Base-by-base conservation (phyloP, 1,140 invertebrate species). In the Metopolophium dirhodum region DNA sequence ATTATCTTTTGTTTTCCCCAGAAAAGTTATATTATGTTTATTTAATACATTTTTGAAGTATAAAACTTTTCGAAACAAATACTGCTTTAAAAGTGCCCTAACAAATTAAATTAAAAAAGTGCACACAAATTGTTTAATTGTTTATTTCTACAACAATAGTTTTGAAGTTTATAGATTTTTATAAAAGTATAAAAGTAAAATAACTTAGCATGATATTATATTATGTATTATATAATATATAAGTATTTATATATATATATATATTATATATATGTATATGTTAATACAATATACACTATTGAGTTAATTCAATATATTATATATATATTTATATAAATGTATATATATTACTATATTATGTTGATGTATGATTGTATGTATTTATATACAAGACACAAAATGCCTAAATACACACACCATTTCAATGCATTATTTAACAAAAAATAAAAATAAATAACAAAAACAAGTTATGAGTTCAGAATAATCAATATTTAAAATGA, bases 301-400 rank as follows among this genome's bases (percentile, higher is more conserved):
- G 26, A 30, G 9, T 61, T 61, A 61, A 61, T 61, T 30, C 57
- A 61, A 30, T 61, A 30, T 61, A 61, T 61, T 54, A 68, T 77
- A 47, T 51, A 47, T 51, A 35, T 86, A 86, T 86, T 22, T 47
- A 47, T 30, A 86, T 47, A 47, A 14, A 86, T 86, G 6, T 87
- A 85, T 14, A 82, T 41, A 85, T 54, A 89, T 54, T 35, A 23
- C 3, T 54, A 89, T 57, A 68, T 90, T 57, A 68, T 90, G 89
- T 90, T 68, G 61, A 68, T 90, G 45, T 90, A 49, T 68, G 54
- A 90, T 90, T 68, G 89, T 90, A 90, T 90, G 57, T 90, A 90
- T 90, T 90, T 90, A 90, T 90, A 90, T 90, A 90, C 89, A 90
- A 90, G 54, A 90, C 57, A 90, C 54, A 90, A 90, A 68, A 26